These are phyloP conservation scores for Mustelus asterias DNA, from an alignment of 2,113 vertebrate genomes.

Conservation along the genomic window DNA sequence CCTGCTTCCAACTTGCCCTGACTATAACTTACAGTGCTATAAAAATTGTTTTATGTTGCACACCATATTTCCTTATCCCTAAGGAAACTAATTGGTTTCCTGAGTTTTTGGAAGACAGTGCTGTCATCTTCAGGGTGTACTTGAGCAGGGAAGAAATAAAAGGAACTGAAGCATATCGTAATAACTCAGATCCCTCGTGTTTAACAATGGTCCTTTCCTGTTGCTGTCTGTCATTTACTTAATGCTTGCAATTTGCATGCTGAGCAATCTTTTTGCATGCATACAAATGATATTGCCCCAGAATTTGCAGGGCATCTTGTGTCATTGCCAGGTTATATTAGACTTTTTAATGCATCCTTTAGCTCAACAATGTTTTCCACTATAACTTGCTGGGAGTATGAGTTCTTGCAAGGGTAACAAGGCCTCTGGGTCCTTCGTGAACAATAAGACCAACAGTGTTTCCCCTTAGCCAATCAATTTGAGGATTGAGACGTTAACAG, in stretches of 20 bases:
- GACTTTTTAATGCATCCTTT: background rate
- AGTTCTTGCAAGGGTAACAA: too few species aligned
- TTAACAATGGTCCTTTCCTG: background rate
- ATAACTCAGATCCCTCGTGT: background rate
- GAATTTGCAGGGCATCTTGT: background rate
- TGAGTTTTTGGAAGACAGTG: background rate
- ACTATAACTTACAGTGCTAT: background rate
- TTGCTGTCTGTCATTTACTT: background rate
- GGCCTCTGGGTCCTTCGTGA: background rate
- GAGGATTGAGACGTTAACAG: background rate
- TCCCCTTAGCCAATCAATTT: background rate
- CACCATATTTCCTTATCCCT: background rate
- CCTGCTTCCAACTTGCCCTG: background rate
- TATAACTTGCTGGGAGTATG: background rate
- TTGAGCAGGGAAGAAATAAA: background rate
- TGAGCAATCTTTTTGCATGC: background rate
- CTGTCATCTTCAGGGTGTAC: background rate
- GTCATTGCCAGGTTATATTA: background rate
- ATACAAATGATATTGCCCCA: background rate
- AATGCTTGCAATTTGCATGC: background rate
- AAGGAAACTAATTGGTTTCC: background rate
- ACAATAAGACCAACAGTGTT: background rate
- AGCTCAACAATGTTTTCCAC: background rate
- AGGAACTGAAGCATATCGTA: background rate
- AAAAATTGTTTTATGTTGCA: background rate